Conservation (phyloP, 1,140 invertebrate species). For the Drosophila ananassae region DNA sequence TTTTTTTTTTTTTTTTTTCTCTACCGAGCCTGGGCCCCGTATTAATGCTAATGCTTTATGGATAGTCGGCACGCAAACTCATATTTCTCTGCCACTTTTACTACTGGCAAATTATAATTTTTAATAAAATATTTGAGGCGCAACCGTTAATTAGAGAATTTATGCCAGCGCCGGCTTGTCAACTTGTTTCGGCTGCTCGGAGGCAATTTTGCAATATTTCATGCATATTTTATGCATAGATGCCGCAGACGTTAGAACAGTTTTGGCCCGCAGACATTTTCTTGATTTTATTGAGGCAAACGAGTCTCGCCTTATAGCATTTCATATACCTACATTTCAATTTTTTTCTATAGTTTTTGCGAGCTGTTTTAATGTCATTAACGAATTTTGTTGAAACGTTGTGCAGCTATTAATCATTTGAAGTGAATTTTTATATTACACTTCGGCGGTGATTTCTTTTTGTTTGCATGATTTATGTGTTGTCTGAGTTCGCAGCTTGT, state of each 20-base stretch:
- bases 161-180: slow-evolving; percentile 73
- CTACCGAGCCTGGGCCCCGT: slow-evolving; percentile 16
- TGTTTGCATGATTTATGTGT: slow-evolving; percentile 72
- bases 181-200: slow-evolving; percentile 63
- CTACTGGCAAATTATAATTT: slow-evolving; percentile 61
- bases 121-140: slow-evolving; percentile 71
- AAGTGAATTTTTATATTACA: slow-evolving; percentile 62
- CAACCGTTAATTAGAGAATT: slow-evolving; percentile 80
- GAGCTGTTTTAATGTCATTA: slow-evolving; percentile 71
- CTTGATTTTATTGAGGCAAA: slow-evolving; percentile 74
- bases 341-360: slow-evolving; percentile 17
- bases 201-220: slow-evolving; percentile 54
- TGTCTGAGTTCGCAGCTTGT: slow-evolving; percentile 30
- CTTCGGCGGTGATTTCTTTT: slow-evolving; percentile 61
- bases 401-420: slow-evolving; percentile 73
- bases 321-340: slow-evolving; percentile 16
- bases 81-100: slow-evolving; percentile 70
- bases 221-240: slow-evolving; percentile 45
- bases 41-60: slow-evolving; percentile 70
- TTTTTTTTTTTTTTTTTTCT: slow-evolving; percentile 6
- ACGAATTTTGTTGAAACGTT: slow-evolving; percentile 66
- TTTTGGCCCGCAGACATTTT: slow-evolving; percentile 59
- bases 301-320: slow-evolving; percentile 48
- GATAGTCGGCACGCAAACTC: slow-evolving; percentile 58
- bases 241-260: slow-evolving; percentile 33